Evolutionary conservation across 2,797 vertebrate genomes (phyloP), one percentile per base, ranked within the genome.

Genomic region (Poecilia gillii): DNA sequence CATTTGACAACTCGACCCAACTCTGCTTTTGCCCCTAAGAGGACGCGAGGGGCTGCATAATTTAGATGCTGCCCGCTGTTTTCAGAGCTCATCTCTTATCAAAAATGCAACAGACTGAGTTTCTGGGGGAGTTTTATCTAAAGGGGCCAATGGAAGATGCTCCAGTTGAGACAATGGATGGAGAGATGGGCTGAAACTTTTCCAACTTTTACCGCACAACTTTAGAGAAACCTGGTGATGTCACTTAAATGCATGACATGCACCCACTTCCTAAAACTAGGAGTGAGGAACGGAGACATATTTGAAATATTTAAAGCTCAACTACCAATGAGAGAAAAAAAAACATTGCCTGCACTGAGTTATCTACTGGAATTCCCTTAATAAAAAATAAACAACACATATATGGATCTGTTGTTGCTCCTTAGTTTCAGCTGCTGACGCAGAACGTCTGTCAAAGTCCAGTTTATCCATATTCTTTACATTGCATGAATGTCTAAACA

Each of bases 41-140:
- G 93, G 93, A 94, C 77, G 89, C 84, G 49, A 72, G 76, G 72
- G 55, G 88, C 83, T 96, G 94, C 95, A 96, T 96, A 94, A 96
- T 96, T 96, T 85, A 96, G 91, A 91, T 41, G 84, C 90, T 59
- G 78, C 94, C 91, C 78, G 92, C 94, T 94, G 93, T 90, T 94
- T 90, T 90, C 85, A 74, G 79, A 86, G 80, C 88, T 90, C 90
- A 82, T 91, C 88, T 85, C 92, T 92, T 86, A 95, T 95, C 92
- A 95, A 96, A 95, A 93, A 94, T 94, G 92, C 78, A 95, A 76
- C 81, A 91, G 89, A 82, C 80, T 53, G 84, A 90, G 79, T 92
- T 93, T 94, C 89, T 89, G 88, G 86, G 89, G 90, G 85, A 87
- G 88, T 88, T 90, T 93, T 91, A 90, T 87, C 88, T 87, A 90